Evolutionary conservation across 2,113 vertebrate genomes (phyloP).

Genomic region (Prionailurus viverrinus): DNA sequence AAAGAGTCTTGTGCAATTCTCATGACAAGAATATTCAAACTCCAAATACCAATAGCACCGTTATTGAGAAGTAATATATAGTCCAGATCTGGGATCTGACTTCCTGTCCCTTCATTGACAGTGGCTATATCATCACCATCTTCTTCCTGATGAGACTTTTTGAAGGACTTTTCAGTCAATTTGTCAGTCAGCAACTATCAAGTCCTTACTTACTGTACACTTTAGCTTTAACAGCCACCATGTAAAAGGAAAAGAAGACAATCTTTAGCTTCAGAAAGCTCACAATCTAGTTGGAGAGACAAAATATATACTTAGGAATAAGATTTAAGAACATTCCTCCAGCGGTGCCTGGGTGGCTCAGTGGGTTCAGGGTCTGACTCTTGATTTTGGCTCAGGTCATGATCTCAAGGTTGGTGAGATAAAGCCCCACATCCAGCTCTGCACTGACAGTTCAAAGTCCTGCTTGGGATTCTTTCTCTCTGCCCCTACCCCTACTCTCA

Average conservation of each 20-base stretch:
- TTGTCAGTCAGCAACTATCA: conserved; percentile 11
- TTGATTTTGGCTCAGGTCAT: no score
- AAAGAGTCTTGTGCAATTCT: not conserved
- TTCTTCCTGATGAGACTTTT: not conserved
- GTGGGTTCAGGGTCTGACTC: no score
- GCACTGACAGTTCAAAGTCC: no score
- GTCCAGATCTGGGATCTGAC: not conserved
- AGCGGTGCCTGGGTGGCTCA: not conserved
- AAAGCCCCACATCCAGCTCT: no score
- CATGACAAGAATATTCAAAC: not conserved
- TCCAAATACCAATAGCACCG: conserved; percentile 4
- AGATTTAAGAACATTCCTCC: not conserved
- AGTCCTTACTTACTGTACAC: not conserved
- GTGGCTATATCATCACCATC: not conserved
- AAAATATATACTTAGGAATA: not conserved
- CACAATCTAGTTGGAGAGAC: conserved; percentile 16
- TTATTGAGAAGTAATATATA: conserved; percentile 4
- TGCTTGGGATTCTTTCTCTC: no score
- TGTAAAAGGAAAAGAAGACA: conserved; percentile 20
- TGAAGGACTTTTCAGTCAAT: not conserved
- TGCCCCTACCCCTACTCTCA: no score
- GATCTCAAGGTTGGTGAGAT: no score
- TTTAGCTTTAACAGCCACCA: not conserved
- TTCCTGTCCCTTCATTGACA: not conserved
- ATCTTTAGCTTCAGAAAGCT: not conserved